Evolutionary conservation across 2,113 vertebrate species (phyloP).

Genomic region (Jaculus jaculus): DNA sequence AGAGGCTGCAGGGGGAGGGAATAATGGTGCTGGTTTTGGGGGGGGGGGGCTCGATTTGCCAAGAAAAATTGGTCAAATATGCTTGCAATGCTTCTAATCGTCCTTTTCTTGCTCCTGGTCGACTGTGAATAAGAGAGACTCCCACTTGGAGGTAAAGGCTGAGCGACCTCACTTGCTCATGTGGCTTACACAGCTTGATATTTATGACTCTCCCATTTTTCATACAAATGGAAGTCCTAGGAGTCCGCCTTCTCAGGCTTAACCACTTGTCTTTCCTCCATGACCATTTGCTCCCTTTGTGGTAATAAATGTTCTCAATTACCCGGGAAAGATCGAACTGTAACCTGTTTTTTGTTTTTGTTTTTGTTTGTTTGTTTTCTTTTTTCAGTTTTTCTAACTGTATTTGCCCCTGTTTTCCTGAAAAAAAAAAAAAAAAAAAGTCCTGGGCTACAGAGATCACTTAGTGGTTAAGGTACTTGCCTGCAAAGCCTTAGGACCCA

Average conservation of each 20-base stretch:
- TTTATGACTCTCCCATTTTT: slow-evolving; percentile 38
- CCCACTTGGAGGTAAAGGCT: slow-evolving; percentile 28
- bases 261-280: neutral
- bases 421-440: neutral
- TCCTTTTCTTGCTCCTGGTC: neutral
- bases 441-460: neutral
- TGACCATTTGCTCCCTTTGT: slow-evolving; percentile 26
- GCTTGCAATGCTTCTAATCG: neutral
- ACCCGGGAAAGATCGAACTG: slow-evolving; percentile 29
- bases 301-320: slow-evolving; percentile 4
- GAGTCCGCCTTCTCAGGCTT: neutral
- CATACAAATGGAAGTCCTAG: slow-evolving; percentile 5
- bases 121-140: neutral
- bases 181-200: slow-evolving; percentile 47
- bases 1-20: neutral
- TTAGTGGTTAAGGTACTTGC: too few relatives aligned
- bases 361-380: neutral
- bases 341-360: slow-evolving; percentile 25
- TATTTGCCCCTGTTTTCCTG: neutral
- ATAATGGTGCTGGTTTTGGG: neutral
- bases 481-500: too few relatives aligned
- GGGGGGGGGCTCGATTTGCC: neutral
- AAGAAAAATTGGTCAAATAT: neutral
- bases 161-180: slow-evolving; percentile 49
- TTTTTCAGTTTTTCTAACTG: neutral